Evolutionary conservation across 1,140 invertebrate genomes (phyloP).

Genomic region (Drosophila obscura): DNA sequence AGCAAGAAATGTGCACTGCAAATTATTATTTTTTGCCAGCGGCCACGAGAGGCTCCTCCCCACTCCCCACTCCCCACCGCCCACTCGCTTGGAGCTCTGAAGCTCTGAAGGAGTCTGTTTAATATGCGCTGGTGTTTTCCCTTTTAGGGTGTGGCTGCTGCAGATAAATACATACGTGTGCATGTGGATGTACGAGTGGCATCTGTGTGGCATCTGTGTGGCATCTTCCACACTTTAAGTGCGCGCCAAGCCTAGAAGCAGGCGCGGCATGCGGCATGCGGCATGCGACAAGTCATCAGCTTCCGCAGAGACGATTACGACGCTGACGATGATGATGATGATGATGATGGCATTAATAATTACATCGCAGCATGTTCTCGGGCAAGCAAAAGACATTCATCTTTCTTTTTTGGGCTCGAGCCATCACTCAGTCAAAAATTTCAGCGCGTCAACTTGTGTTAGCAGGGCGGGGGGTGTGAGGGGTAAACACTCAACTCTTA

Average conservation of each 20-base stretch:
- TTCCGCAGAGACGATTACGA: slow-evolving; percentile 8
- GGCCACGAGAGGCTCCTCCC: slow-evolving; percentile 7
- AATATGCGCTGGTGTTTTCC: slow-evolving; percentile 53
- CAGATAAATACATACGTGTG: neutral
- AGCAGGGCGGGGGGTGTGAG: slow-evolving; percentile 12
- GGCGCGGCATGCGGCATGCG: slow-evolving; percentile 30
- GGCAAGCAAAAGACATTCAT: slow-evolving; percentile 71
- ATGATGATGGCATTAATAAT: slow-evolving; percentile 73
- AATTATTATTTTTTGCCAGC: slow-evolving; percentile 78
- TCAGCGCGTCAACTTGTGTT: slow-evolving; percentile 71
- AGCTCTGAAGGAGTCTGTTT: slow-evolving; percentile 35
- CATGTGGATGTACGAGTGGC: neutral
- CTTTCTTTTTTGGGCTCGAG: slow-evolving; percentile 44
- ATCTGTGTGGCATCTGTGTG: slow-evolving; percentile 18
- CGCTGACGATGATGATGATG: slow-evolving; percentile 9
- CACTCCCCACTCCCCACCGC: neutral
- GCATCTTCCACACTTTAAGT: slow-evolving; percentile 43
- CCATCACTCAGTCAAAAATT: slow-evolving; percentile 79
- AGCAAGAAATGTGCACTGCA: slow-evolving; percentile 68
- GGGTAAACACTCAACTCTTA: slow-evolving; percentile 33
- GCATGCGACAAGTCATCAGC: slow-evolving; percentile 48
- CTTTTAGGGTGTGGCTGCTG: slow-evolving; percentile 39
- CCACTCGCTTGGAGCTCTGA: neutral
- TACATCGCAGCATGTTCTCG: slow-evolving; percentile 57
- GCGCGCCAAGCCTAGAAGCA: slow-evolving; percentile 46